A percentile compares a stretch with the other conserved stretches of the same genome.
These are phyloP conservation scores for Panorpa germanica DNA, from an alignment of 2,888 invertebrate genomes.

Conservation along the genomic window DNA sequence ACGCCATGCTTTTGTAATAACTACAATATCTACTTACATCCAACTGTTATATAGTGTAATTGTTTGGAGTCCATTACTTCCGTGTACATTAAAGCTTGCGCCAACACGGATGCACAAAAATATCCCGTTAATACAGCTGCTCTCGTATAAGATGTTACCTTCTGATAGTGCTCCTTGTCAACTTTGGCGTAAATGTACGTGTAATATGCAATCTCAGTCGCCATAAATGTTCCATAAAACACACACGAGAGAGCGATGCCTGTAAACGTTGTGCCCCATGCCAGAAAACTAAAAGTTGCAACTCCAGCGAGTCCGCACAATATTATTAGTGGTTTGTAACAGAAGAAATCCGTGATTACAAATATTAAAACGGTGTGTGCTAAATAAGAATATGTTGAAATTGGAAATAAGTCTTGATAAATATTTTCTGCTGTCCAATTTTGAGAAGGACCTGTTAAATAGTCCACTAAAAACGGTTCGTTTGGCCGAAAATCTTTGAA, in stretches of 20 bases:
- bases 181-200: constrained; percentile 91
- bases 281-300: constrained; percentile 60
- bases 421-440: constrained; percentile 54
- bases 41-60: constrained; percentile 47
- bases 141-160: constrained; percentile 54
- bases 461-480: constrained; percentile 69
- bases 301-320: constrained; percentile 49
- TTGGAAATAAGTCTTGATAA: constrained; percentile 65
- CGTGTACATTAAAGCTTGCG: constrained; percentile 42
- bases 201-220: constrained; percentile 82
- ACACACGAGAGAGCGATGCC: constrained; percentile 51
- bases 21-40: constrained; percentile 24
- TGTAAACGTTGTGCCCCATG: constrained; percentile 54
- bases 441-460: constrained; percentile 53
- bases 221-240: constrained; percentile 67
- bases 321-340: constrained; percentile 78
- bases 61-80: constrained; percentile 37
- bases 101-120: constrained; percentile 38
- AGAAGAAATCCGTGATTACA: constrained; percentile 56
- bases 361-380: constrained; percentile 58
- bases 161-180: constrained; percentile 43
- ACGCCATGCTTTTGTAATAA: constrained; percentile 2
- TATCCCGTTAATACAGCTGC: constrained; percentile 52
- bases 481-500: constrained; percentile 73
- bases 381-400: constrained; percentile 71